A percentile compares a stretch with the other conserved stretches of the same genome.
phyloP scores from a whole-genome alignment of 2,113 vertebrate species.

The Zosterops pallidus region DNA sequence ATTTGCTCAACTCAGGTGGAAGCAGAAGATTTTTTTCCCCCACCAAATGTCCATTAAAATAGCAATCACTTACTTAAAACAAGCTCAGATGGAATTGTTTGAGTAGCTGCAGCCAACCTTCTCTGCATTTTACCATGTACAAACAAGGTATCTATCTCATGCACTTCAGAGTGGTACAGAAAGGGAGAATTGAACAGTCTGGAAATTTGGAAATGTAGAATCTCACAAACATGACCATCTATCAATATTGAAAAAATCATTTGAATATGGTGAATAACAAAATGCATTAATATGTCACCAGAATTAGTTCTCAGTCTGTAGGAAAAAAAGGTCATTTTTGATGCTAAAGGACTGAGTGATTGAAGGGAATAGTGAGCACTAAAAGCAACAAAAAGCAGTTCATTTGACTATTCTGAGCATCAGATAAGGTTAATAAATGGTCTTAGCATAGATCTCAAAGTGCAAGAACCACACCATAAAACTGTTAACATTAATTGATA shows the following conservation, averaged over 20 bases:
- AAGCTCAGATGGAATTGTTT: neutral
- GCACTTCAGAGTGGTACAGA: neutral
- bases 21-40: neutral
- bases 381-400: neutral
- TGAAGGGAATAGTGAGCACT: neutral
- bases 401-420: neutral
- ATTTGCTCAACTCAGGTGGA: neutral
- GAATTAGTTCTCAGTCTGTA: neutral
- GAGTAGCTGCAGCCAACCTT: neutral
- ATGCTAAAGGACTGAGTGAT: neutral
- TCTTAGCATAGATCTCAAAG: neutral
- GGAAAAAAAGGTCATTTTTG: neutral
- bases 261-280: neutral
- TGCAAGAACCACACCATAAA: neutral
- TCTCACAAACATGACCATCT: neutral
- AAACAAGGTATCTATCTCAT: fast-evolving
- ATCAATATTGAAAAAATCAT: neutral
- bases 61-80: neutral
- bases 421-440: neutral
- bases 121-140: neutral
- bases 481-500: neutral
- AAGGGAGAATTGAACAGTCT: neutral
- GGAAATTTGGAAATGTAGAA: neutral
- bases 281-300: neutral
- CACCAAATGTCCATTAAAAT: neutral